A percentile compares a stretch with the other conserved stretches of the same genome.
Evolutionary conservation across 2,888 invertebrate species (phyloP).

Genomic region (Leucania comma): DNA sequence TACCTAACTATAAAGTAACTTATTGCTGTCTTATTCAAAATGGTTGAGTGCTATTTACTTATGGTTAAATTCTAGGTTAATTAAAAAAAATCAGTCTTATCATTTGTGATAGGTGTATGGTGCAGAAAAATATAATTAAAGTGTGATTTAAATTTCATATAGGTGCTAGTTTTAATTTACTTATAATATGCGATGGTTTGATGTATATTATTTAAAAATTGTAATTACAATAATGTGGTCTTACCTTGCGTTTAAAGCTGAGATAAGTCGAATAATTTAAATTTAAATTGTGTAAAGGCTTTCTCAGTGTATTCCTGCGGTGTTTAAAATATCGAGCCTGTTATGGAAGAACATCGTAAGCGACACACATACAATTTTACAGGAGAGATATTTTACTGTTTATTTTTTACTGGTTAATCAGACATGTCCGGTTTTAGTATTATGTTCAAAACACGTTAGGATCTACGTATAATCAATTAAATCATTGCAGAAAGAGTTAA

Average conservation of each 20-base stretch:
- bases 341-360: no score
- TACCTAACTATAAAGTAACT: not conserved
- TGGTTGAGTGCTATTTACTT: constrained; percentile 38
- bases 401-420: no score
- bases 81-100: constrained; percentile 40
- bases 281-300: constrained; percentile 26
- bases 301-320: constrained; percentile 36
- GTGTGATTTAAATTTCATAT: constrained; percentile 51
- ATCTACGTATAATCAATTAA: no score
- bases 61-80: constrained; percentile 29
- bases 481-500: no score
- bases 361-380: no score
- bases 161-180: constrained; percentile 61
- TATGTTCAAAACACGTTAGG: no score
- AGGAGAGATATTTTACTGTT: no score
- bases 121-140: constrained; percentile 56
- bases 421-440: no score
- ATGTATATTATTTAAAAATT: constrained; percentile 48
- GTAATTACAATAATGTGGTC: constrained; percentile 21
- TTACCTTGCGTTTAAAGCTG: constrained; percentile 62
- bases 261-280: constrained; percentile 35
- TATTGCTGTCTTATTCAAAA: not conserved
- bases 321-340: constrained; percentile 32
- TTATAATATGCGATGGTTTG: constrained; percentile 29
- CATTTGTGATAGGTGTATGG: constrained; percentile 58